Evolutionary conservation across 1,140 invertebrate species (phyloP), one percentile per base, ranked within the genome.

Genomic region (Aphaenogaster ashmeadi): DNA sequence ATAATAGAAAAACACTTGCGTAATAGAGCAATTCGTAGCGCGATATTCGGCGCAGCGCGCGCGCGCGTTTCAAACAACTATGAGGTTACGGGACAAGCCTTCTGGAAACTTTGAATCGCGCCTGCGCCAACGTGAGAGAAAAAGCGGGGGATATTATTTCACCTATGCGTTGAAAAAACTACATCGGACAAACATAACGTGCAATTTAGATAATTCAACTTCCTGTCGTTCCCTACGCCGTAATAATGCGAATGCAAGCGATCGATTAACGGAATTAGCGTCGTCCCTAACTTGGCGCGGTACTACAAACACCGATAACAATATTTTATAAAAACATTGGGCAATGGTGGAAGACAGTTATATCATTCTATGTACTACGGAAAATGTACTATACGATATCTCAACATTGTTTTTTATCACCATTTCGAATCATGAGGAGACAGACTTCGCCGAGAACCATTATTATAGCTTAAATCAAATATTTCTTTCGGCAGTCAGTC

Each of bases 201-300:
- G 18, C 2, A 60, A 72, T 83, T 83, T 83, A 6, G 27, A 74
- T 60, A 60, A 74, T 83, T 83, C 6, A n/a, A 72, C 67, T 74
- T 74, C 2, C 38, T 72, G 38, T 36, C 52, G 15, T 47, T 38
- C 27, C 11, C 41, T 47, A 21, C 36, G 7, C 18, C 0, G 11
- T 18, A 27, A 74, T 60, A 83, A 74, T 13, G 8, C 33, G 60
- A 83, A 74, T 13, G n/a, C 38, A 6, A 36, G 2, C 36, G 4
- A 66, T 64, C 44, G 47, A 41, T 80, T 27, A 27, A 27, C 21
- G 21, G 21, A 27, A 27, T 27, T 27, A 0, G 21, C 21, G 8
- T 18, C 47, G 21, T 21, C 33, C 47, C 54, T 54, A 41, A 54
- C 33, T 54, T 47, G 8, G 13, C 21, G n/a, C 9, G 8, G 7